A percentile compares a stretch with the other conserved stretches of the same genome.
Evolutionary conservation across 2,888 invertebrate species (phyloP).

Genomic region (Plusia festucae): DNA sequence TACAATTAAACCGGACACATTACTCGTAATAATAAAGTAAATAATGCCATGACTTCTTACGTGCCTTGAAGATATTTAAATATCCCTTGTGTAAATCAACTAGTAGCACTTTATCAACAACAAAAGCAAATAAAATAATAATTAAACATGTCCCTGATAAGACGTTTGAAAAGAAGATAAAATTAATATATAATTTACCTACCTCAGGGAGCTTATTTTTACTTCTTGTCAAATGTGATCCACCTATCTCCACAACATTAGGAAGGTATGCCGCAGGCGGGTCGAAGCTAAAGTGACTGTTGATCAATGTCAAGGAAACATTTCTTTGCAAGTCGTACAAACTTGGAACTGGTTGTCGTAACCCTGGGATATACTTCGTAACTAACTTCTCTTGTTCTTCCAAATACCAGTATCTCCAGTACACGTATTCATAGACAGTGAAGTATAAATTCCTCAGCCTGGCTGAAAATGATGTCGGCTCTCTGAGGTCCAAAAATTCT

Average conservation of each 20-base stretch:
- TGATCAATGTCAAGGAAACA: slow-evolving; percentile 81
- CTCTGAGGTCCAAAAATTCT: slow-evolving; percentile 77
- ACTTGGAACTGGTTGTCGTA: slow-evolving; percentile 77
- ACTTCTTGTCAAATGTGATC: slow-evolving; percentile 83
- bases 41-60: too few species aligned
- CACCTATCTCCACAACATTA: slow-evolving; percentile 89
- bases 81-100: too few species aligned
- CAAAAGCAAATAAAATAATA: too few species aligned
- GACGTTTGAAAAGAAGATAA: too few species aligned
- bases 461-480: slow-evolving; percentile 87
- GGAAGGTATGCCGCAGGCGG: slow-evolving; percentile 85
- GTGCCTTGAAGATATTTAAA: too few species aligned
- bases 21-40: too few species aligned
- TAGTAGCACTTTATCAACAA: too few species aligned
- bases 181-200: slow-evolving; percentile 31
- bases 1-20: too few species aligned
- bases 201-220: slow-evolving; percentile 75
- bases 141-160: too few species aligned
- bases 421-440: slow-evolving; percentile 77
- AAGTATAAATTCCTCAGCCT: slow-evolving; percentile 86
- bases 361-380: slow-evolving; percentile 74
- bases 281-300: slow-evolving; percentile 86
- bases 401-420: slow-evolving; percentile 80
- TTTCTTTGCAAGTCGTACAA: slow-evolving; percentile 79
- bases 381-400: slow-evolving; percentile 76